Conservation (phyloP, 2,888 invertebrate genomes). For the Chloroclystis v-ata region DNA sequence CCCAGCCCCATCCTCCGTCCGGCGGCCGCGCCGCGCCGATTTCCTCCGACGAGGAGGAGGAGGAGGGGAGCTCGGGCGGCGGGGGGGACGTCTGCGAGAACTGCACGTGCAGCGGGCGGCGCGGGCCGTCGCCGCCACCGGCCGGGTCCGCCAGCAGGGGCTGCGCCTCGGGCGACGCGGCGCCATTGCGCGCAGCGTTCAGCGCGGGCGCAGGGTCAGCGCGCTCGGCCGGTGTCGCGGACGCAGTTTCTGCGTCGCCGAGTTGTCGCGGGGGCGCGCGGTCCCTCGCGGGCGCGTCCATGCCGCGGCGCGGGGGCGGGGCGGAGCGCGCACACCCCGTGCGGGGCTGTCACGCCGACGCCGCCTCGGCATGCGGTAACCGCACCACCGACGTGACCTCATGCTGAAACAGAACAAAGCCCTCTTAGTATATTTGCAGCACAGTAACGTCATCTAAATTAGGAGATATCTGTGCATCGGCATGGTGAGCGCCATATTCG, state of each 20-base stretch:
- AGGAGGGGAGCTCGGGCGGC: constrained; percentile 55
- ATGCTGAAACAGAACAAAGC: constrained; percentile 55
- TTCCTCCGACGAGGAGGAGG: constrained; percentile 65
- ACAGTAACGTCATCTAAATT: too few species aligned
- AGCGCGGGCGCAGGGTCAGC: constrained; percentile 60
- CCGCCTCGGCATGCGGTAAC: constrained; percentile 40
- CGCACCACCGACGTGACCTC: constrained; percentile 72
- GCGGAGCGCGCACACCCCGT: constrained; percentile 67
- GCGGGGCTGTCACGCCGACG: constrained; percentile 71
- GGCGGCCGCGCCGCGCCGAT: constrained; percentile 85
- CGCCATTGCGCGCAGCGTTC: constrained; percentile 67
- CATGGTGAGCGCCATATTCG: too few species aligned
- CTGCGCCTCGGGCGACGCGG: constrained; percentile 65
- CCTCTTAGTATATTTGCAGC: too few species aligned
- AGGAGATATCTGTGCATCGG: too few species aligned
- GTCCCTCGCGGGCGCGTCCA: constrained; percentile 66
- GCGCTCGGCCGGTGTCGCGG: constrained; percentile 47
- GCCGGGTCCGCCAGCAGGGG: constrained; percentile 48
- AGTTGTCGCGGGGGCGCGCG: constrained; percentile 70
- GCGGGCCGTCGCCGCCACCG: constrained; percentile 23
- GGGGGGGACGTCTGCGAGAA: constrained; percentile 53
- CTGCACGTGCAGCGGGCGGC: constrained; percentile 76
- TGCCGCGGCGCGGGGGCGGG: constrained; percentile 68
- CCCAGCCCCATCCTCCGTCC: constrained; percentile 96
- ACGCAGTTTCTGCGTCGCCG: constrained; percentile 57